Percentiles rank a stretch among this genome's conserved stretches.
These are phyloP conservation scores for Abramis brama DNA, from an alignment of 2,113 vertebrate genomes.

Conservation along the genomic window DNA sequence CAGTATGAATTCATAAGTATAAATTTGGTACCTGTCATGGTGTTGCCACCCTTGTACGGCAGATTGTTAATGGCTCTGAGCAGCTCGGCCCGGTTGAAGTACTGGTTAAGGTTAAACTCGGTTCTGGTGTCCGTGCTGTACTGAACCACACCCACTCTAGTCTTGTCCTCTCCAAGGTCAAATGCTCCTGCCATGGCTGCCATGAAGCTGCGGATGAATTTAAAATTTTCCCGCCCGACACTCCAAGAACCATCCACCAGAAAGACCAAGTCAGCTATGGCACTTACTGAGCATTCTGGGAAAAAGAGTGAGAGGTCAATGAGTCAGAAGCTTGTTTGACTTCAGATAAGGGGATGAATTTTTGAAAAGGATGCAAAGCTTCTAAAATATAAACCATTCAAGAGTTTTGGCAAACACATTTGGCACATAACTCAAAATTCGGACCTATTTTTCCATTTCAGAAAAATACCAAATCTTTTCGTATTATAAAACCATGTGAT, in stretches of 20 bases:
- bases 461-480: background rate
- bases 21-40: slow-evolving; percentile 82
- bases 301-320: slow-evolving; percentile 33
- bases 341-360: background rate
- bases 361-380: background rate
- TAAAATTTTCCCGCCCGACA: slow-evolving; percentile 88
- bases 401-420: background rate
- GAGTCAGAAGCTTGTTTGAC: background rate
- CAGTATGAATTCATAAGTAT: background rate
- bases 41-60: slow-evolving; percentile 88
- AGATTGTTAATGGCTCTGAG: slow-evolving; percentile 86
- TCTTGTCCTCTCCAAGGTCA: slow-evolving; percentile 87
- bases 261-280: slow-evolving; percentile 88
- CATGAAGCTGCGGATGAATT: slow-evolving; percentile 85
- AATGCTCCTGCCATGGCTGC: slow-evolving; percentile 86
- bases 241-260: slow-evolving; percentile 93
- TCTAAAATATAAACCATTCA: background rate
- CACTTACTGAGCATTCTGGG: slow-evolving; percentile 86
- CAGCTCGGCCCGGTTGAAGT: slow-evolving; percentile 80
- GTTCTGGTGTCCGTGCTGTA: slow-evolving; percentile 85
- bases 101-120: slow-evolving; percentile 87
- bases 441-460: background rate
- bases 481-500: background rate
- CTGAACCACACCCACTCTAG: slow-evolving; percentile 90
- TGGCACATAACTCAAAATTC: background rate